Conservation (phyloP, 2,113 vertebrate genomes). For the Australoheros scitulus region DNA sequence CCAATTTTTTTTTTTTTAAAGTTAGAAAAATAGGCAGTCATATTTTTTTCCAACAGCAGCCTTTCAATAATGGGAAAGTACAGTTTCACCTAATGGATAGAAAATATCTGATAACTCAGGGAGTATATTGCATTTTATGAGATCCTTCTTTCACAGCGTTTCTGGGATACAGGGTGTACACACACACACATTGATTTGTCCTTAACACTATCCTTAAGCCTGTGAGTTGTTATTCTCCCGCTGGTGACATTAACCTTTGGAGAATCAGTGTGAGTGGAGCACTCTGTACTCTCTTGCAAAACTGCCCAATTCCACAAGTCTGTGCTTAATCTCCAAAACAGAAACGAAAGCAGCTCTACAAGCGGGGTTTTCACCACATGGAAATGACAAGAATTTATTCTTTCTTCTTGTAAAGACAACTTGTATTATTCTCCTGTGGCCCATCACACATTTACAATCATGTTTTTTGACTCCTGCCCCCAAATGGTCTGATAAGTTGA, state of each 20-base stretch:
- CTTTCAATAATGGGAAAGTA: background rate
- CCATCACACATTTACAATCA: background rate
- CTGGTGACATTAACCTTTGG: constrained; percentile 35
- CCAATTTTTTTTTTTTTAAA: too few relatives aligned
- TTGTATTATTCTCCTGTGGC: background rate
- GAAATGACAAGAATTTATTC: background rate
- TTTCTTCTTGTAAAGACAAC: background rate
- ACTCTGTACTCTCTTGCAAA: constrained; percentile 3
- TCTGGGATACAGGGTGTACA: background rate
- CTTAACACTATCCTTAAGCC: background rate
- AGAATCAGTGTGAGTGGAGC: constrained; percentile 10
- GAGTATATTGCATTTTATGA: constrained; percentile 7
- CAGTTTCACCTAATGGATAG: background rate
- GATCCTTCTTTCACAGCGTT: background rate
- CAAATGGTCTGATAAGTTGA: background rate
- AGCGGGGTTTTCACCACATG: background rate
- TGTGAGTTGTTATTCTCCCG: constrained; percentile 22
- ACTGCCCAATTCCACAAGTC: background rate
- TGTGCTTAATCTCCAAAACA: background rate
- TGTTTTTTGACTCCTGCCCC: background rate
- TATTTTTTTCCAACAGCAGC: background rate
- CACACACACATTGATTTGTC: background rate
- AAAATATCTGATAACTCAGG: background rate
- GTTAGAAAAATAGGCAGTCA: background rate
- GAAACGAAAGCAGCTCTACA: background rate